phyloP scores from a whole-genome alignment of 2,888 invertebrate genomes.

The Lymantria dispar region DNA sequence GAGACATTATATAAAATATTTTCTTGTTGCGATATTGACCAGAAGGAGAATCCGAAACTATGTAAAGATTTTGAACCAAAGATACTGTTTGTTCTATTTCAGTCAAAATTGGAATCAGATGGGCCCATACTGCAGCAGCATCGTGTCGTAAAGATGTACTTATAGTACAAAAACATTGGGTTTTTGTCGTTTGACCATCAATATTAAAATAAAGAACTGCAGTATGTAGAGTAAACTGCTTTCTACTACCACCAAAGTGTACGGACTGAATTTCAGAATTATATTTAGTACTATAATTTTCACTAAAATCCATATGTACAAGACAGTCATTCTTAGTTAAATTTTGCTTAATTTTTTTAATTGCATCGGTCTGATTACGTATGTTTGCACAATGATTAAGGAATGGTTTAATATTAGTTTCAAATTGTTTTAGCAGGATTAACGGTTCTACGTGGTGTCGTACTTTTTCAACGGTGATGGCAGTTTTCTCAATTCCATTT shows the following conservation, averaged over 20 bases:
- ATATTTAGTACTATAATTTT: slow-evolving; percentile 6
- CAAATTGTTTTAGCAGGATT: not conserved
- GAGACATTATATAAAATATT: too few relatives aligned
- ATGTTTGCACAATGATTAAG: slow-evolving; percentile 4
- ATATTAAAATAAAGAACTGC: slow-evolving; percentile 16
- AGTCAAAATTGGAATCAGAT: slow-evolving; percentile 17
- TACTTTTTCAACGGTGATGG: slow-evolving; percentile 11
- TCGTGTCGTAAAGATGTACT: slow-evolving; percentile 15
- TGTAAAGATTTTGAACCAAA: not conserved
- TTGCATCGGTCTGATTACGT: slow-evolving; percentile 4
- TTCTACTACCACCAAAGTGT: slow-evolving; percentile 9
- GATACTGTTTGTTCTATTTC: slow-evolving; percentile 9
- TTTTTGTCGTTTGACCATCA: slow-evolving; percentile 7
- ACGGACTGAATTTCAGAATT: slow-evolving; percentile 3
- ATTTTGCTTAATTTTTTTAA: slow-evolving; percentile 5
- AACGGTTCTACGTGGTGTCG: slow-evolving; percentile 2
- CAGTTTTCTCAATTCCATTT: slow-evolving; percentile 13
- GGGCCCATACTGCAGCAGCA: slow-evolving; percentile 19
- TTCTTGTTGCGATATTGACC: too few relatives aligned
- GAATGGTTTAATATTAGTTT: slow-evolving; percentile 3
- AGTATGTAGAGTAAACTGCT: slow-evolving; percentile 2
- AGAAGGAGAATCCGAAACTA: slow-evolving; percentile 13
- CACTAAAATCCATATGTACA: slow-evolving; percentile 5
- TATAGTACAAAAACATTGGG: slow-evolving; percentile 15
- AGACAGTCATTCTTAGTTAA: not conserved